phyloP scores from a whole-genome alignment of 2,113 vertebrate genomes.

The Promerops cafer region DNA sequence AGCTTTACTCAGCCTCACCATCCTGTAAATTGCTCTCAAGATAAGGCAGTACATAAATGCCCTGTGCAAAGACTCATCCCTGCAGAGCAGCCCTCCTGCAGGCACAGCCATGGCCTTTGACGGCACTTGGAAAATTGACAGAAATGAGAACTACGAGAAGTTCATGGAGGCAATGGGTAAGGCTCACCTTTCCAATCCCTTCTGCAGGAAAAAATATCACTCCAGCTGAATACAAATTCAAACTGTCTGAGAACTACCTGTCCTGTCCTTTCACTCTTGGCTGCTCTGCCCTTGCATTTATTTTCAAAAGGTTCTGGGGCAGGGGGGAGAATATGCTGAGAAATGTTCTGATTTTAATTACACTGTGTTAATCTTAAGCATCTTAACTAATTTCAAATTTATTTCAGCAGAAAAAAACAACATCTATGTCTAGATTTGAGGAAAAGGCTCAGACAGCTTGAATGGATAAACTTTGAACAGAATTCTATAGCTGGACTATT shows the following conservation, averaged over 20 bases:
- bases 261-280: not conserved
- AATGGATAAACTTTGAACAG: not conserved
- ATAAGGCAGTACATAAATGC: conserved; percentile 78
- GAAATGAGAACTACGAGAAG: conserved; percentile 85
- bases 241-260: not conserved
- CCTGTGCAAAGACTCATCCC: conserved; percentile 12
- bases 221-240: not conserved
- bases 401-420: not conserved
- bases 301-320: not conserved
- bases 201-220: not conserved
- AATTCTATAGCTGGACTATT: not conserved
- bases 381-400: not conserved
- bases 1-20: conserved; percentile 91
- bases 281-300: not conserved
- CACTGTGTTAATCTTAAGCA: not conserved
- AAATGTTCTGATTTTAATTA: not conserved
- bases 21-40: conserved; percentile 63
- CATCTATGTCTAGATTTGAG: not conserved
- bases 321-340: not conserved
- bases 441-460: not conserved
- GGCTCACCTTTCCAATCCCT: not conserved
- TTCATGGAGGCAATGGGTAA: conserved; percentile 94
- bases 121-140: conserved; percentile 85
- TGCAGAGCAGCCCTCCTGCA: not conserved
- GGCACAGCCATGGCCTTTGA: conserved; percentile 79